Conservation (phyloP, 2,113 vertebrate genomes). For the Cephalopholis sonnerati region DNA sequence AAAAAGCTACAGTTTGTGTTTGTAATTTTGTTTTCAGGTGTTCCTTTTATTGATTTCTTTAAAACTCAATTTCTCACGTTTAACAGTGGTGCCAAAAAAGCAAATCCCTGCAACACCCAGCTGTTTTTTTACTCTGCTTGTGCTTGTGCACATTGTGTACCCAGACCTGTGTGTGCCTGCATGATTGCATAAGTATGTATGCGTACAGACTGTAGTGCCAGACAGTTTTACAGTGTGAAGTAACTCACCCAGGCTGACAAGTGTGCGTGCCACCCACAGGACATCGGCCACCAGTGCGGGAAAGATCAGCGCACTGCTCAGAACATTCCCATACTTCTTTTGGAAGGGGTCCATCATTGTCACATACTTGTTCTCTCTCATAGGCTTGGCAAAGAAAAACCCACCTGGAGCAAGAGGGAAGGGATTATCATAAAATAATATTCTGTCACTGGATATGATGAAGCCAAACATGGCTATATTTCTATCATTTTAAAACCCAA, state of each 20-base stretch:
- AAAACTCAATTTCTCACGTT: too few relatives aligned
- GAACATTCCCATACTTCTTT: conserved; percentile 83
- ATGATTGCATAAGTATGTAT: conserved; percentile 13
- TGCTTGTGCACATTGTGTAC: conserved; percentile 19
- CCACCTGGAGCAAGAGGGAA: conserved; percentile 79
- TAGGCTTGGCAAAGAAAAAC: conserved; percentile 89
- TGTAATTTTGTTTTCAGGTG: not conserved
- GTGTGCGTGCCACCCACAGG: conserved; percentile 90
- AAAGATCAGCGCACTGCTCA: conserved; percentile 86
- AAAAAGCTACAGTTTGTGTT: not conserved
- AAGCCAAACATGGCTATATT: not conserved
- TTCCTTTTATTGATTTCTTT: too few relatives aligned
- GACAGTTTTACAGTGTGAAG: conserved; percentile 14
- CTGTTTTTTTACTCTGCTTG: conserved; percentile 1
- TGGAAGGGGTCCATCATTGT: conserved; percentile 92
- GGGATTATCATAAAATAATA: not conserved
- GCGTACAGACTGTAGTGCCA: not conserved
- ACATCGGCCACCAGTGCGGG: conserved; percentile 88
- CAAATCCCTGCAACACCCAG: not conserved
- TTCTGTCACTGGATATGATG: not conserved
- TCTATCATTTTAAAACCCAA: not conserved
- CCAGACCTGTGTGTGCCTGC: conserved; percentile 2
- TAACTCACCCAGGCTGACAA: conserved; percentile 87
- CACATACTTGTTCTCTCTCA: conserved; percentile 88
- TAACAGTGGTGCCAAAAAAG: not conserved